phyloP scores from a whole-genome alignment of 1,140 invertebrate species.

The Heliconius hermathena region DNA sequence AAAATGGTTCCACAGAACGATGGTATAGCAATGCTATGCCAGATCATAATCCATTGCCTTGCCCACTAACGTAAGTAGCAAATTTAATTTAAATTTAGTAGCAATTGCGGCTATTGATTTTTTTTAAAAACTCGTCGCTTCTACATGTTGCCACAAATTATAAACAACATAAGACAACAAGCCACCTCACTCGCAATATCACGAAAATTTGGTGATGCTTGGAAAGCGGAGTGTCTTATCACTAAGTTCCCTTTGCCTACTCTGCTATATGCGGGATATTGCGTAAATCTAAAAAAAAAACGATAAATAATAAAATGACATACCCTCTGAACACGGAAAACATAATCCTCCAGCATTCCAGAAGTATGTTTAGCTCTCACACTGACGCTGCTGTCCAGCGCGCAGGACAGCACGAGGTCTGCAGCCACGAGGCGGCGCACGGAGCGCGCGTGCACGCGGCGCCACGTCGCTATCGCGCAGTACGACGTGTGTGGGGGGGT shows the following conservation, averaged over 20 bases:
- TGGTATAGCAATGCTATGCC: too few relatives aligned
- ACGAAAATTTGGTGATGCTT: too few relatives aligned
- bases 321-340: constrained; percentile 79
- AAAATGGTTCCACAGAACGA: too few relatives aligned
- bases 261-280: background rate
- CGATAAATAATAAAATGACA: background rate
- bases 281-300: background rate
- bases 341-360: constrained; percentile 72
- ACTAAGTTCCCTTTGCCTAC: background rate
- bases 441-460: constrained; percentile 66
- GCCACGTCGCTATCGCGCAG: constrained; percentile 59
- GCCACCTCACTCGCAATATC: too few relatives aligned
- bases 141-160: too few relatives aligned
- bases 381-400: constrained; percentile 72
- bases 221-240: too few relatives aligned
- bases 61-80: too few relatives aligned
- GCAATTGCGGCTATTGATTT: too few relatives aligned
- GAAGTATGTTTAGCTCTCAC: constrained; percentile 70
- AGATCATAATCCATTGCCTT: too few relatives aligned
- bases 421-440: constrained; percentile 69
- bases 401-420: constrained; percentile 76
- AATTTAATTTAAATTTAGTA: too few relatives aligned
- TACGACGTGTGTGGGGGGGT: constrained; percentile 73
- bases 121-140: too few relatives aligned
- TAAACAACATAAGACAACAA: too few relatives aligned